Conservation (phyloP, 2,113 vertebrate species). For the Empidonax alnorum region DNA sequence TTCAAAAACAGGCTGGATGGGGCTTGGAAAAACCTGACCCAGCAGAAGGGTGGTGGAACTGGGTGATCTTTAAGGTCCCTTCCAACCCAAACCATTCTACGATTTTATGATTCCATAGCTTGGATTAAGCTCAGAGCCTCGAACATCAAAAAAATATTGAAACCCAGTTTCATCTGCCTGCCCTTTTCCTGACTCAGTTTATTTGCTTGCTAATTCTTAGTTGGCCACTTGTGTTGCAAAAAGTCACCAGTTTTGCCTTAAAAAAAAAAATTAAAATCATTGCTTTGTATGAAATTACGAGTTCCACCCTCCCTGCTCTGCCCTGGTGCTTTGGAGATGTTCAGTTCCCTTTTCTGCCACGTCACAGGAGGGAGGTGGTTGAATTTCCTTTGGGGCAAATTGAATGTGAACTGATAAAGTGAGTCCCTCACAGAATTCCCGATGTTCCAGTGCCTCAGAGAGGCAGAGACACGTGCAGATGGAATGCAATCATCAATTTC, state of each 20-base stretch:
- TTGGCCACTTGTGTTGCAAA: not conserved
- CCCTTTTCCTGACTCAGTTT: not conserved
- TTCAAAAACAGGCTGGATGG: not conserved
- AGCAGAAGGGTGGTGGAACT: not conserved
- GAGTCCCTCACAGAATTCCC: not conserved
- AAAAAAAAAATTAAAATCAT: not conserved
- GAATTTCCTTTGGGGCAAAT: not conserved
- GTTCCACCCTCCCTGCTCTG: not conserved
- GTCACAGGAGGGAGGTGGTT: not conserved
- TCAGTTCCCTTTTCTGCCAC: not conserved
- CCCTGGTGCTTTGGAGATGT: not conserved
- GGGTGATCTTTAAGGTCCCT: not conserved
- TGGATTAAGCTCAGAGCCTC: not conserved
- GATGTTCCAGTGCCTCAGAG: not conserved
- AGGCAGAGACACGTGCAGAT: not conserved
- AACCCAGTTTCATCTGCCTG: not conserved
- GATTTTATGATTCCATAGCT: not conserved
- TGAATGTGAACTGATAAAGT: not conserved
- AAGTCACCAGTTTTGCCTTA: not conserved
- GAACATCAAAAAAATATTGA: not conserved
- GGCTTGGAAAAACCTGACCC: not conserved
- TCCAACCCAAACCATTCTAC: not conserved
- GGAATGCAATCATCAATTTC: not conserved
- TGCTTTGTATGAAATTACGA: not conserved
- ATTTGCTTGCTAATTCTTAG: not conserved